A percentile compares a stretch with the other conserved stretches of the same genome.
Conservation (phyloP, 2,888 invertebrate genomes). For the Diloba caeruleocephala region DNA sequence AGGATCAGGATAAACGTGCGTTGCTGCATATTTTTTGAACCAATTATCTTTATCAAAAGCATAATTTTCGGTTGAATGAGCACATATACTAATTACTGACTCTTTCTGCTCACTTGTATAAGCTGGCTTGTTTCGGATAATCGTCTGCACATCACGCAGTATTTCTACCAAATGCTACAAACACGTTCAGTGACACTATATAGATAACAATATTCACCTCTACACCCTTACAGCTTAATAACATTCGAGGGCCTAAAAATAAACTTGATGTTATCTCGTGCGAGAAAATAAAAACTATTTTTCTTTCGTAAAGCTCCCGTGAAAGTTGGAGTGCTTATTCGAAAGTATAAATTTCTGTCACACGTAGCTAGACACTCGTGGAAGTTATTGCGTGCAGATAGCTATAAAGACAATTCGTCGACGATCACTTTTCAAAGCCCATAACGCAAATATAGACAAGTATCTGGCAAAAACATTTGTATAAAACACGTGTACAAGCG, state of each 20-base stretch:
- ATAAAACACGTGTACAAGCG: background rate
- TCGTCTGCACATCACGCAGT: slow-evolving; percentile 55
- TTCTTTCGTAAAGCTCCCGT: slow-evolving; percentile 54
- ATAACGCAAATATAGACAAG: slow-evolving; percentile 29
- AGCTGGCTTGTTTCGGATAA: slow-evolving; percentile 60
- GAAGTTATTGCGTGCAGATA: slow-evolving; percentile 40
- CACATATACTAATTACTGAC: slow-evolving; percentile 19
- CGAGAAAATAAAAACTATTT: slow-evolving; percentile 60
- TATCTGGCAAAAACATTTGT: slow-evolving; percentile 15
- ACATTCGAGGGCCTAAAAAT: slow-evolving; percentile 56
- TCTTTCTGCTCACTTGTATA: slow-evolving; percentile 48
- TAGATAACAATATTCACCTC: slow-evolving; percentile 57
- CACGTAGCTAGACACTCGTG: slow-evolving; percentile 46
- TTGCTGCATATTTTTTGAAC: slow-evolving; percentile 1
- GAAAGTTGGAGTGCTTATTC: slow-evolving; percentile 63
- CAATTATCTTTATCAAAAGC: slow-evolving; percentile 12
- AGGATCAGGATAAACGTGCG: background rate
- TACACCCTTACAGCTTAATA: slow-evolving; percentile 59
- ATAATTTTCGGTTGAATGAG: slow-evolving; percentile 28
- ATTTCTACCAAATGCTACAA: slow-evolving; percentile 8
- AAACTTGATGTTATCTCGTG: slow-evolving; percentile 47
- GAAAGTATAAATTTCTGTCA: slow-evolving; percentile 63
- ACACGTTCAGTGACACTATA: slow-evolving; percentile 19
- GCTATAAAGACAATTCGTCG: slow-evolving; percentile 45
- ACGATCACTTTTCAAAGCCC: slow-evolving; percentile 36